A percentile compares a stretch with the other conserved stretches of the same genome.
Evolutionary conservation across 2,888 invertebrate genomes (phyloP).

Genomic region (Scaptomyza parva): DNA sequence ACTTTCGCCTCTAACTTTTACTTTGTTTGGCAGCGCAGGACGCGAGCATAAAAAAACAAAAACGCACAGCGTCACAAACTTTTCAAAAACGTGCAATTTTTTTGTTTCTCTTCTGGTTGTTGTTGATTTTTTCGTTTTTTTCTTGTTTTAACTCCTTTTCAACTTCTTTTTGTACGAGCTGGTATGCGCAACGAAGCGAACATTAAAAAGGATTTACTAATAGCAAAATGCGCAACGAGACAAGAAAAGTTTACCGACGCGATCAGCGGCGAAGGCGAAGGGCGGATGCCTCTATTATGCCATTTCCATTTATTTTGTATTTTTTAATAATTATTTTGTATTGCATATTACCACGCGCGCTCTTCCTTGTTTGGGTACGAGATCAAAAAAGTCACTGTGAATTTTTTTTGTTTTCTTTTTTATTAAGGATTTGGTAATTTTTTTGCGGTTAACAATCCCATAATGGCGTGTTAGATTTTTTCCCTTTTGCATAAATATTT

Average conservation of each 20-base stretch:
- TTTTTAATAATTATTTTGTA: slow-evolving; percentile 52
- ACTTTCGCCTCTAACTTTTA: slow-evolving; percentile 78
- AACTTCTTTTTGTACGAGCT: slow-evolving; percentile 28
- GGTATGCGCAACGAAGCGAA: slow-evolving; percentile 35
- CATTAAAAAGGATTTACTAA: slow-evolving; percentile 67
- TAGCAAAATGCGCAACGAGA: slow-evolving; percentile 48
- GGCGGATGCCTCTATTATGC: slow-evolving; percentile 10
- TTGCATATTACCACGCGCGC: slow-evolving; percentile 21
- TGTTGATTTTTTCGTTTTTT: background rate
- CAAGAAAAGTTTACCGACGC: slow-evolving; percentile 48
- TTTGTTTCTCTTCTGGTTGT: slow-evolving; percentile 16
- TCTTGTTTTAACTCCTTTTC: slow-evolving; percentile 13
- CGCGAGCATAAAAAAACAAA: slow-evolving; percentile 34
- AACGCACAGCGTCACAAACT: slow-evolving; percentile 42
- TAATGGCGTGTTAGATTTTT: slow-evolving; percentile 8
- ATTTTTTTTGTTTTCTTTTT: slow-evolving; percentile 10
- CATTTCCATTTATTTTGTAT: slow-evolving; percentile 31
- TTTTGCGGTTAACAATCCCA: slow-evolving; percentile 21
- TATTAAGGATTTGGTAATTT: slow-evolving; percentile 23
- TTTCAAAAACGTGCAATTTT: slow-evolving; percentile 59
- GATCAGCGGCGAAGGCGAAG: slow-evolving; percentile 22
- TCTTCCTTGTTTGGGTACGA: background rate
- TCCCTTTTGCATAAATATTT: background rate
- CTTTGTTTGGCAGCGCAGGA: slow-evolving; percentile 70
- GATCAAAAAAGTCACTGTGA: slow-evolving; percentile 35